A percentile compares a stretch with the other conserved stretches of the same genome.
Conservation (phyloP, 2,113 vertebrate species). For the Typhlomys cinereus region DNA sequence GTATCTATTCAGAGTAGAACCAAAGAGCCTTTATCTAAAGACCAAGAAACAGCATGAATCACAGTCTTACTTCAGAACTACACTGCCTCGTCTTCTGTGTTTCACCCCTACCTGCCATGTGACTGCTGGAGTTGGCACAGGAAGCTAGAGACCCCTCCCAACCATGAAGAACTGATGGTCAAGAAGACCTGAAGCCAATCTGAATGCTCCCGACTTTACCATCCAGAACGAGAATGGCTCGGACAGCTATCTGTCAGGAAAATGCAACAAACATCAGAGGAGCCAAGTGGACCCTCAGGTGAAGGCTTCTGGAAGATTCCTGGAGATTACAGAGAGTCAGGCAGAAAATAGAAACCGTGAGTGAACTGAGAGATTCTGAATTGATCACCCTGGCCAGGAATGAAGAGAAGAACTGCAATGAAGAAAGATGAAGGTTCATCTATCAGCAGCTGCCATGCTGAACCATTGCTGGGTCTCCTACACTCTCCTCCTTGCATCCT, state of each 20-base stretch:
- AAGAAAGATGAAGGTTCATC: background rate
- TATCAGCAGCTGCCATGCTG: background rate
- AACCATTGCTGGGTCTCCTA: background rate
- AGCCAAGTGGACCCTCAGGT: background rate
- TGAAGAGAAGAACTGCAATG: background rate
- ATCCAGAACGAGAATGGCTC: background rate
- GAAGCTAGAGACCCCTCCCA: background rate
- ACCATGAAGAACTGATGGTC: background rate
- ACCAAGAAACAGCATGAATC: background rate
- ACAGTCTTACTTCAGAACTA: background rate
- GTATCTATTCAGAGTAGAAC: background rate
- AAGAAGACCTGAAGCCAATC: background rate
- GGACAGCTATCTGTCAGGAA: background rate
- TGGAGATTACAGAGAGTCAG: background rate
- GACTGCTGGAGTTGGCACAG: background rate
- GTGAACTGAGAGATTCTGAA: background rate
- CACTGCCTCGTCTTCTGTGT: background rate
- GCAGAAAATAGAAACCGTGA: background rate
- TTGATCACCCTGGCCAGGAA: background rate
- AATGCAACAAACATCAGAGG: background rate
- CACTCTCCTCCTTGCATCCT: background rate
- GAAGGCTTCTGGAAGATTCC: background rate
- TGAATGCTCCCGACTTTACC: too few relatives aligned
- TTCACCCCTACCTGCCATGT: background rate
- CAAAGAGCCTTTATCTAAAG: background rate